Conservation (phyloP, 2,888 invertebrate genomes). For the Troides oblongomaculatus region DNA sequence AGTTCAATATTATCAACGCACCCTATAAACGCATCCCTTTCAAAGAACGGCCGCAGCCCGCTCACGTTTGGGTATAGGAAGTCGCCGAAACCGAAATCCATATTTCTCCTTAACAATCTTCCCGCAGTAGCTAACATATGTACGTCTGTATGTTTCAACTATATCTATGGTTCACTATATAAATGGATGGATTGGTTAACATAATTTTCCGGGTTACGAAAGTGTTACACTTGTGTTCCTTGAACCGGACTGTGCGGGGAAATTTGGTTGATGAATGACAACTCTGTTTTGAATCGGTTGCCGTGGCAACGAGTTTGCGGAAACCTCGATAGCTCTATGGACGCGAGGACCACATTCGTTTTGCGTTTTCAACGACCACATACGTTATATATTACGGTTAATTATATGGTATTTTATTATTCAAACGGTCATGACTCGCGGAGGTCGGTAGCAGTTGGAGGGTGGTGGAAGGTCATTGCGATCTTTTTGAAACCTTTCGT, state of each 20-base stretch:
- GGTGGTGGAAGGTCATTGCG: constrained; percentile 33
- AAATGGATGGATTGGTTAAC: constrained; percentile 48
- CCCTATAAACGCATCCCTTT: constrained; percentile 61
- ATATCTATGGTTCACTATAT: constrained; percentile 44
- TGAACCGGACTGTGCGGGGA: constrained; percentile 46
- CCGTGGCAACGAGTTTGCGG: constrained; percentile 59
- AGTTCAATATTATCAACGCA: constrained; percentile 43
- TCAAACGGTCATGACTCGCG: not conserved
- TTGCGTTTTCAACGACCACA: constrained; percentile 21
- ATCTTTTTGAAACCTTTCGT: constrained; percentile 30
- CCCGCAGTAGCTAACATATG: constrained; percentile 51
- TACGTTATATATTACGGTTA: constrained; percentile 9
- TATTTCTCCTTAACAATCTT: constrained; percentile 51
- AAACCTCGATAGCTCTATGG: constrained; percentile 42
- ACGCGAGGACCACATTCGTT: constrained; percentile 24
- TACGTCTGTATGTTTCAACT: constrained; percentile 26
- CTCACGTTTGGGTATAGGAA: constrained; percentile 64
- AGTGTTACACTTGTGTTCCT: constrained; percentile 51
- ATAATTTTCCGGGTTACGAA: constrained; percentile 57
- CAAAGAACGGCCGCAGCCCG: constrained; percentile 60
- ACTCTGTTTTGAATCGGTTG: constrained; percentile 60
- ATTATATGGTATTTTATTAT: not conserved
- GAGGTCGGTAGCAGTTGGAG: constrained; percentile 17
- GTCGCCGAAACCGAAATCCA: constrained; percentile 73
- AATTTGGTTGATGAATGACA: constrained; percentile 62